Evolutionary conservation across 2,113 vertebrate genomes (phyloP), one percentile per base, ranked within the genome.

Genomic region (Indri indri): DNA sequence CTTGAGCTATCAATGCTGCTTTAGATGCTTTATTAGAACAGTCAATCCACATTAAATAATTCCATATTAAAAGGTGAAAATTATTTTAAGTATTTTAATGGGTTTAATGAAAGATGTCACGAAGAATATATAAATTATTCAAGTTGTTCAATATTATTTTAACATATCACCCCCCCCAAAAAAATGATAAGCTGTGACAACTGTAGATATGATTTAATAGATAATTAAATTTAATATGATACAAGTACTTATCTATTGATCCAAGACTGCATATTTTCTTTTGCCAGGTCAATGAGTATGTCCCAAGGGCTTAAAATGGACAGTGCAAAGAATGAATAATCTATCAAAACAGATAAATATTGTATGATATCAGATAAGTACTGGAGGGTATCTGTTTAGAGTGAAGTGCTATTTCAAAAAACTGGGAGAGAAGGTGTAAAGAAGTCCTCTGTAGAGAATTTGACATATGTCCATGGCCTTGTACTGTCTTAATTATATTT

Each of bases 171-270:
- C 27, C 57, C 20, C n/a, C 22, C 5, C 37, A 68, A 52, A n/a
- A 77, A 95, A 90, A 87, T 68, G 14, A 81, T 77, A 88, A 68
- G 2, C 57, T 85, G 12, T 84, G 47, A 57, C n/a, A 84, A 90
- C 6, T 80, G 10, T 76, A 88, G 74, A 70, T 82, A 54, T 57
- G 6, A 71, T 73, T 96, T 59, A 82, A 87, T 30, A 90, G 61
- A 79, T 20, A 82, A 70, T 92, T 92, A 79, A 79, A 92, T 68
- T 63, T 79, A 95, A 95, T 73, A 84, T 11, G 11, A 94, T 50
- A 20, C 37, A 95, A 93, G 37, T n/a, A 34, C 17, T 89, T 89
- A 86, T 18, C 37, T 90, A 73, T 96, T 90, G 79, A 92, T 80
- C 63, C 40, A 70, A 83, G 27, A 63, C 42, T 37, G 25, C 87